phyloP scores from a whole-genome alignment of 1,140 invertebrate species.

The honey bee (Apis mellifera) region Amel_HAv3.1 CM009937.2:12718001-12718500 shows the following conservation, averaged over 20 bases:
- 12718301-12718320: neutral
- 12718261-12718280: neutral
- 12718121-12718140: too few species aligned
- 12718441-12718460: slow-evolving; percentile 19
- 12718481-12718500: slow-evolving; percentile 39
- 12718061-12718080: neutral
- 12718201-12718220: neutral
- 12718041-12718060: neutral
- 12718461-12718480: slow-evolving; percentile 32
- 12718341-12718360: neutral
- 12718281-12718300: neutral
- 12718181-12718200: neutral
- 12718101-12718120: neutral
- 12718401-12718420: slow-evolving; percentile 3
- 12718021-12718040: neutral
- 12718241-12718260: neutral
- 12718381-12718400: neutral
- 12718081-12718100: neutral
- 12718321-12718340: neutral
- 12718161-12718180: neutral
- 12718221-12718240: too few species aligned
- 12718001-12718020: neutral
- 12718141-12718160: too few species aligned
- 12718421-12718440: slow-evolving; percentile 3
- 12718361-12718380: neutral